Evolutionary conservation across 37 sponge, comb jelly and placozoan species (phyloP), one percentile per base, ranked within the genome.

Genomic region (Chondrosia reniformis): DNA sequence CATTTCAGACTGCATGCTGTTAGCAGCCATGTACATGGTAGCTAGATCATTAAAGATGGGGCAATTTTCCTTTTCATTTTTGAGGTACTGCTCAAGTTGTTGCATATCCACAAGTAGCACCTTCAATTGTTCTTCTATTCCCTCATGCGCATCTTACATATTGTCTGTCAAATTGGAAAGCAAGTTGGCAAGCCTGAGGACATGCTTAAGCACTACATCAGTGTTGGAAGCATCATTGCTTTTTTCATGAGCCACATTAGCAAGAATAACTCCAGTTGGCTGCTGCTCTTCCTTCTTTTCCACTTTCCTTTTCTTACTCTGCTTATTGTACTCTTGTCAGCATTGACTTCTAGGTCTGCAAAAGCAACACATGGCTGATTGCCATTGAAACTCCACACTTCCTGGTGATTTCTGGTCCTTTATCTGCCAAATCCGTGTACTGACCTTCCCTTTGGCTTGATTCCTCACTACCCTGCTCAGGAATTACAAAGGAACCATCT

Each of bases 41-140:
- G 54, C 54, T 49, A 17, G 54, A 49, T 49, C 54, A 49, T 49
- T 49, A 17, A 49, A 17, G 54, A 49, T 49, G 54, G 54, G 54
- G 54, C 54, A 49, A 49, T 49, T 49, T 49, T 49, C 54, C 54
- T n/a, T n/a, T n/a, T n/a, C n/a, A n/a, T n/a, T n/a, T n/a, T n/a
- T n/a, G n/a, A n/a, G n/a, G n/a, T n/a, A 19, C 17, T 49, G 12
- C 54, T 17, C 12, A 17, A 49, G 54, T 12, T 49, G 54, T 49
- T 49, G 54, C 54, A 49, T 17, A 17, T 49, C 54, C 54, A 49
- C 15, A 49, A 19, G 54, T 49, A 49, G 54, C 17, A n/a, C n/a
- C n/a, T n/a, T n/a, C n/a, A n/a, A n/a, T n/a, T n/a, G n/a, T n/a
- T n/a, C n/a, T n/a, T n/a, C 54, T 17, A 49, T 49, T 49, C 54